A percentile compares a stretch with the other conserved stretches of the same genome.
These are phyloP conservation scores for Drosophila hydei DNA, from an alignment of 1,140 invertebrate genomes.

Conservation along the genomic window DNA sequence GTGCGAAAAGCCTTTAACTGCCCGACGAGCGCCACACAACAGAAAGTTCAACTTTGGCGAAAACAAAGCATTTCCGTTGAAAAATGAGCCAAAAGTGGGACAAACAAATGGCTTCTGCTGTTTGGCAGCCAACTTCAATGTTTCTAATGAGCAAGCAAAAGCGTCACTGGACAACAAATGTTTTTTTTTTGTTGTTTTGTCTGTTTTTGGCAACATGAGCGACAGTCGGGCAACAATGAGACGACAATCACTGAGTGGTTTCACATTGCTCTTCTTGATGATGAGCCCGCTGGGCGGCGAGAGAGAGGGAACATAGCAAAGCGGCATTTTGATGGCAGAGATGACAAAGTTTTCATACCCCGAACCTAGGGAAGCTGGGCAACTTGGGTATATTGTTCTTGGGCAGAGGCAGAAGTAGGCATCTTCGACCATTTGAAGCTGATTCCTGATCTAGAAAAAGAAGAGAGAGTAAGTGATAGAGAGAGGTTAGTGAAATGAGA, in stretches of 20 bases:
- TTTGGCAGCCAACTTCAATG: slow-evolving; percentile 19
- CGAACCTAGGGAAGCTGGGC: neutral
- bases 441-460: no score
- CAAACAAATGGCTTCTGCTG: slow-evolving; percentile 42
- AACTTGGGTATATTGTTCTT: neutral
- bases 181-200: no score
- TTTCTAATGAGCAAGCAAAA: slow-evolving; percentile 35
- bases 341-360: slow-evolving; percentile 61
- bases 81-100: slow-evolving; percentile 66
- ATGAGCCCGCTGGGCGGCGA: neutral
- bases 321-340: slow-evolving; percentile 23
- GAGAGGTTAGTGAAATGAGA: no score
- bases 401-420: no score
- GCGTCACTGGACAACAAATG: neutral
- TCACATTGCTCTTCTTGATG: slow-evolving; percentile 15
- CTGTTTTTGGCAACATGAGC: slow-evolving; percentile 33
- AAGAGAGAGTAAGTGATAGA: no score
- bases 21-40: slow-evolving; percentile 45
- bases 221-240: slow-evolving; percentile 28
- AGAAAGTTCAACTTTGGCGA: slow-evolving; percentile 60
- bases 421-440: no score
- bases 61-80: slow-evolving; percentile 71
- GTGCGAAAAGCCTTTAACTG: slow-evolving; percentile 74
- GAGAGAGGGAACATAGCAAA: neutral
- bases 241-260: slow-evolving; percentile 8